Evolutionary conservation across 2,888 invertebrate species (phyloP).

Genomic region (Noctua fimbriata): DNA sequence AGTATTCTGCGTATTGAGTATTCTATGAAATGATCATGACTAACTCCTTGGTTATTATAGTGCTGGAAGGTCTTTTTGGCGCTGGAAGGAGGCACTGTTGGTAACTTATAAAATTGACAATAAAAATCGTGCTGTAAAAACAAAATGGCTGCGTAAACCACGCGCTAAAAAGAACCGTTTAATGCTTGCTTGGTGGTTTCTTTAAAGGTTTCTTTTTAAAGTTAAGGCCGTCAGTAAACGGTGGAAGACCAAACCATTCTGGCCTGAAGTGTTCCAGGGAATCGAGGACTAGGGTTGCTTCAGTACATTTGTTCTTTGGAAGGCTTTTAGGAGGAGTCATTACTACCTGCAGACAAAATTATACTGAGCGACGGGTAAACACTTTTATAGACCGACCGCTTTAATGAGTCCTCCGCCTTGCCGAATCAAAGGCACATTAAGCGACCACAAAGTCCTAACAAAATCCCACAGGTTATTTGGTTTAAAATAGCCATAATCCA

Average conservation of each 20-base stretch:
- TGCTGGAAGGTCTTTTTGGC: neutral
- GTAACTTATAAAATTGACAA: neutral
- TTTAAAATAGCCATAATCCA: too few species aligned
- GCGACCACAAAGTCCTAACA: too few species aligned
- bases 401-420: too few species aligned
- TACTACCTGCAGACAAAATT: slow-evolving; percentile 3
- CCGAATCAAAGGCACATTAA: too few species aligned
- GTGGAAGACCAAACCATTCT: slow-evolving; percentile 10
- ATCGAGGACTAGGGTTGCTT: neutral
- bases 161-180: neutral
- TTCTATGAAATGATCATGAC: too few species aligned
- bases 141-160: neutral
- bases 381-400: neutral
- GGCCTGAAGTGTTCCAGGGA: neutral
- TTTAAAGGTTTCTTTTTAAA: neutral
- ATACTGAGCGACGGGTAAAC: neutral
- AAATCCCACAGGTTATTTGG: too few species aligned
- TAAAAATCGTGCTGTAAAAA: neutral
- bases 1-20: too few species aligned
- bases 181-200: neutral
- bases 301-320: neutral
- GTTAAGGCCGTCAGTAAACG: neutral
- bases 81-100: neutral
- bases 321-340: neutral
- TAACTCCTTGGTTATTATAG: neutral